Evolutionary conservation across 2,797 vertebrate genomes (phyloP).

Genomic region (Lates japonicus): DNA sequence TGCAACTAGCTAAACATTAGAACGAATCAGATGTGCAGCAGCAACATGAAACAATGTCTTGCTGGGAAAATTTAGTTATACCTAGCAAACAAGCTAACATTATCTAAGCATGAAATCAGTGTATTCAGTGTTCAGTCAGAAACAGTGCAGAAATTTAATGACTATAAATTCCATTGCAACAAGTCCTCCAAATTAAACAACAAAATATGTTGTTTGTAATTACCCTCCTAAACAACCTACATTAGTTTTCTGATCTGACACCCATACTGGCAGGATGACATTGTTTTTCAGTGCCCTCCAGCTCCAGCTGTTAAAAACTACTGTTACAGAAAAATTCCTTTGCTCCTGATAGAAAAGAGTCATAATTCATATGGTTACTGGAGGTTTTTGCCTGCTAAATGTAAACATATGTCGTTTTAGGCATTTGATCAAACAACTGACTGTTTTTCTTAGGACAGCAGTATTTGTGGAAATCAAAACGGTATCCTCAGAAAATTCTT

Average conservation of each 20-base stretch:
- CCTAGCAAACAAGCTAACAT: neutral
- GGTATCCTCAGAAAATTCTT: neutral
- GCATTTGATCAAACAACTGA: conserved; percentile 2
- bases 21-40: neutral
- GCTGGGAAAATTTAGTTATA: neutral
- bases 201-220: neutral
- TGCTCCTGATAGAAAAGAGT: neutral
- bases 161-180: neutral
- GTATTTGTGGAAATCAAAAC: neutral
- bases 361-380: neutral
- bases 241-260: neutral
- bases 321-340: neutral
- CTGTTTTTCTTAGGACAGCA: neutral
- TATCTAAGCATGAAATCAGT: neutral
- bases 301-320: neutral
- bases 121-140: neutral
- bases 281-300: neutral
- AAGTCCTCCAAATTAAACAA: neutral
- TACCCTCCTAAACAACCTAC: neutral
- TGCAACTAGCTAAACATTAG: neutral
- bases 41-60: neutral
- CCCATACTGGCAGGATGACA: neutral
- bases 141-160: neutral
- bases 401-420: neutral
- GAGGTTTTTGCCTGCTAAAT: neutral